phyloP scores from a whole-genome alignment of 2,888 invertebrate genomes.

The Pseudanteris insignis region DNA sequence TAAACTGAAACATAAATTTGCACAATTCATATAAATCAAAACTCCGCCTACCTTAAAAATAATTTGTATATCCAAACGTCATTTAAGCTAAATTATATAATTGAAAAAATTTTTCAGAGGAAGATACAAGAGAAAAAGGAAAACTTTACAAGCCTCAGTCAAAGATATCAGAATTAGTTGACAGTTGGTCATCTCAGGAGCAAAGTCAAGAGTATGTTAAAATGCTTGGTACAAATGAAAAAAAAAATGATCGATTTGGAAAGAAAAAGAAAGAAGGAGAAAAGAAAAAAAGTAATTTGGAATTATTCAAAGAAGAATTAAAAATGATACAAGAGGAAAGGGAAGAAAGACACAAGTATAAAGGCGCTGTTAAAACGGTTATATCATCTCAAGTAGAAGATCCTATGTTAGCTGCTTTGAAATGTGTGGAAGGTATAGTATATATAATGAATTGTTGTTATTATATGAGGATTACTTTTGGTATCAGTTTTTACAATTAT shows the following conservation, averaged over 20 bases:
- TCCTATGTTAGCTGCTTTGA: conserved; percentile 62
- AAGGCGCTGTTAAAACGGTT: conserved; percentile 74
- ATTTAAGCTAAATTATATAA: no score
- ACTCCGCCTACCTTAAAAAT: no score
- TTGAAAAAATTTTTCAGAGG: no score
- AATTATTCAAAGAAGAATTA: conserved; percentile 97
- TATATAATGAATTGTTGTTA: no score
- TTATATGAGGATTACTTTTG: no score
- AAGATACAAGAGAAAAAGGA: conserved; percentile 87
- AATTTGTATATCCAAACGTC: no score
- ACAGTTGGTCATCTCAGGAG: conserved; percentile 70
- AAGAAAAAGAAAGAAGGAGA: conserved; percentile 79
- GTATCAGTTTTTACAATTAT: no score
- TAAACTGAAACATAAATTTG: no score
- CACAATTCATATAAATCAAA: no score
- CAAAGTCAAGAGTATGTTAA: conserved; percentile 77
- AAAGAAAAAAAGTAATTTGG: conserved; percentile 96
- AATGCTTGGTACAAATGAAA: conserved; percentile 71
- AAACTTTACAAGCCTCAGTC: conserved; percentile 93
- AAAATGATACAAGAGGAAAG: conserved; percentile 98
- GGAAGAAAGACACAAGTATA: conserved; percentile 93
- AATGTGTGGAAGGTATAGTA: conserved; percentile 65
- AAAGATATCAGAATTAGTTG: conserved; percentile 73
- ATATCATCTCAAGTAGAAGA: conserved; percentile 59
- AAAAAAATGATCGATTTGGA: conserved; percentile 73